Conservation (phyloP, 2,113 vertebrate genomes). For the Melanerpes formicivorus region DNA sequence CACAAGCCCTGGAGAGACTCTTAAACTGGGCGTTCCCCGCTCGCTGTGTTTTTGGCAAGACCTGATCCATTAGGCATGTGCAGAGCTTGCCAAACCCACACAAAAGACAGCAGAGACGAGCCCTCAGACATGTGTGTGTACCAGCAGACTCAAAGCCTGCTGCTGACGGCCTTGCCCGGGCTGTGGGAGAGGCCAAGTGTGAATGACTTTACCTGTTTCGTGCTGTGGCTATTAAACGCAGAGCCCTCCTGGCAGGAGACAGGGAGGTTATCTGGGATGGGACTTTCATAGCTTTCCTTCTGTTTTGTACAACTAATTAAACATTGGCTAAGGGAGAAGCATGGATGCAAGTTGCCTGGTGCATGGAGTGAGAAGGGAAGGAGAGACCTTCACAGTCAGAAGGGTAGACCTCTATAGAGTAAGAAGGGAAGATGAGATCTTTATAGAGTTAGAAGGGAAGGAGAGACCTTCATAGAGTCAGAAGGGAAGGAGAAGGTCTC, state of each 20-base stretch:
- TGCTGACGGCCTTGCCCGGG: neutral
- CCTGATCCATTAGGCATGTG: conserved; percentile 18
- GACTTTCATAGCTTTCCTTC: neutral
- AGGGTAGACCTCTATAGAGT: too few relatives aligned
- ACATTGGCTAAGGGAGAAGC: neutral
- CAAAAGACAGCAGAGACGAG: conserved; percentile 48
- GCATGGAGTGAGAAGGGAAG: neutral
- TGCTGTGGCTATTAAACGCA: neutral
- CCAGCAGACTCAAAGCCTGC: neutral
- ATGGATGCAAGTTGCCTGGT: neutral
- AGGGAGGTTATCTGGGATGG: neutral
- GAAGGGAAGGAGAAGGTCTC: neutral
- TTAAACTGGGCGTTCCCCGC: conserved; percentile 28
- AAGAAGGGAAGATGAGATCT: too few relatives aligned
- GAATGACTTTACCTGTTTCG: neutral
- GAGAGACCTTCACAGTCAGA: neutral
- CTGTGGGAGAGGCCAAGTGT: conserved; percentile 19
- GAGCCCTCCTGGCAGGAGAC: neutral
- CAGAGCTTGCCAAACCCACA: conserved; percentile 61
- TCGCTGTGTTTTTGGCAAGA: conserved; percentile 17
- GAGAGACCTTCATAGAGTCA: too few relatives aligned
- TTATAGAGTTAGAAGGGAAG: too few relatives aligned
- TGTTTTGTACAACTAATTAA: neutral
- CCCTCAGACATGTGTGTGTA: conserved; percentile 35
- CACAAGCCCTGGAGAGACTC: conserved; percentile 19